Percentiles rank a stretch among this genome's conserved stretches.
Conservation (phyloP, 2,888 invertebrate genomes). For the Pelosia muscerda region DNA sequence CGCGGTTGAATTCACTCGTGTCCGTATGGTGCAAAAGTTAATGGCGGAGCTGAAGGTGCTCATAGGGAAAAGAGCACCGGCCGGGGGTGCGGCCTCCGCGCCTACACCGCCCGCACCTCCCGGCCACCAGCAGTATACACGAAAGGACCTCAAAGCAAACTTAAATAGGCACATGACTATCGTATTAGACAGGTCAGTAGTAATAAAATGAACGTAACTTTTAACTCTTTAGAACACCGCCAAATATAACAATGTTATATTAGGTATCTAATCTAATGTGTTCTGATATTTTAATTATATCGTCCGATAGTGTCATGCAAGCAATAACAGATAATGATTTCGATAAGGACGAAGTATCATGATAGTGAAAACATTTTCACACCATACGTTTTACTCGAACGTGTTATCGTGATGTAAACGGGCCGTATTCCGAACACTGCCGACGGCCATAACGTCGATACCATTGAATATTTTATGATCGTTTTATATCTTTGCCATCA, state of each 20-base stretch:
- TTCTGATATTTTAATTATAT: slow-evolving; percentile 35
- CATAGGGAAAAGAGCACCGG: slow-evolving; percentile 82
- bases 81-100: slow-evolving; percentile 65
- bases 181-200: slow-evolving; percentile 84
- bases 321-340: slow-evolving; percentile 48
- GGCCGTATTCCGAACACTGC: slow-evolving; percentile 42
- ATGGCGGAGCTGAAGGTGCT: slow-evolving; percentile 86
- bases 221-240: slow-evolving; percentile 17
- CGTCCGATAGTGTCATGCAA: slow-evolving; percentile 28
- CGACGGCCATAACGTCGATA: slow-evolving; percentile 46
- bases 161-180: slow-evolving; percentile 86
- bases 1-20: slow-evolving; percentile 76
- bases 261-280: slow-evolving; percentile 21
- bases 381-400: slow-evolving; percentile 45
- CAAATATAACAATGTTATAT: slow-evolving; percentile 21
- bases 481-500: slow-evolving; percentile 41
- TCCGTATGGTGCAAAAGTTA: slow-evolving; percentile 84
- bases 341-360: slow-evolving; percentile 43
- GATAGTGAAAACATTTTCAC: slow-evolving; percentile 56
- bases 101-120: slow-evolving; percentile 49
- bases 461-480: slow-evolving; percentile 49
- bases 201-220: slow-evolving; percentile 18
- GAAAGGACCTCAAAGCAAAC: slow-evolving; percentile 83
- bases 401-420: slow-evolving; percentile 51
- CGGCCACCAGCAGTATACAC: slow-evolving; percentile 74